phyloP scores from a whole-genome alignment of 2,113 vertebrate species.

The Dicaeum eximium region DNA sequence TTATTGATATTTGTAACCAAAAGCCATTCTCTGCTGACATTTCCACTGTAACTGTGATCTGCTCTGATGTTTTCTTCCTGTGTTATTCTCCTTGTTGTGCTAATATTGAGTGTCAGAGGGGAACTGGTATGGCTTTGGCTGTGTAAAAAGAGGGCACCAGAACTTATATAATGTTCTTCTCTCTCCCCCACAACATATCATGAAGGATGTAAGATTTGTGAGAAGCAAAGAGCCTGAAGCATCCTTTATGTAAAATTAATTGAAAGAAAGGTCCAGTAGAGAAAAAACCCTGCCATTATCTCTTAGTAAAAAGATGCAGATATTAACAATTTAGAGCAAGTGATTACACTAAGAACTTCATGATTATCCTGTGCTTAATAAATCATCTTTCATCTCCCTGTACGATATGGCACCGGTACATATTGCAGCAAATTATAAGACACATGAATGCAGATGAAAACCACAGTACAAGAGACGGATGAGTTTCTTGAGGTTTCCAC shows the following conservation, averaged over 20 bases:
- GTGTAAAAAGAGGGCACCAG: neutral
- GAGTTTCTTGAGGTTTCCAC: neutral
- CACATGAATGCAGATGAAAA: neutral
- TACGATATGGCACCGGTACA: neutral
- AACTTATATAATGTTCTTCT: neutral
- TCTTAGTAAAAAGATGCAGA: neutral
- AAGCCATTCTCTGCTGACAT: neutral
- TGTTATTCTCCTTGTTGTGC: neutral
- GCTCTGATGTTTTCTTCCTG: neutral
- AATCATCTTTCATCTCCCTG: neutral
- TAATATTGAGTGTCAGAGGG: neutral
- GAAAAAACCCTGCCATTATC: neutral
- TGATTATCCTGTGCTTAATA: neutral
- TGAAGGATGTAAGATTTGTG: neutral
- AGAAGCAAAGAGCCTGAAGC: neutral
- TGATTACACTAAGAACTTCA: neutral
- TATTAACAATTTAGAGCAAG: neutral
- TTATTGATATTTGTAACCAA: neutral
- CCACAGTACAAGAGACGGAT: neutral
- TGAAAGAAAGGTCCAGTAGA: neutral
- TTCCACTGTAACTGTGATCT: neutral
- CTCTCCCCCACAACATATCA: neutral
- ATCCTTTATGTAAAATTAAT: constrained; percentile 1
- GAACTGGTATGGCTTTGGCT: neutral
- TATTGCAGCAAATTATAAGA: neutral